Base-by-base conservation (phyloP, 2,113 vertebrate species). In the Mesocricetus auratus region DNA sequence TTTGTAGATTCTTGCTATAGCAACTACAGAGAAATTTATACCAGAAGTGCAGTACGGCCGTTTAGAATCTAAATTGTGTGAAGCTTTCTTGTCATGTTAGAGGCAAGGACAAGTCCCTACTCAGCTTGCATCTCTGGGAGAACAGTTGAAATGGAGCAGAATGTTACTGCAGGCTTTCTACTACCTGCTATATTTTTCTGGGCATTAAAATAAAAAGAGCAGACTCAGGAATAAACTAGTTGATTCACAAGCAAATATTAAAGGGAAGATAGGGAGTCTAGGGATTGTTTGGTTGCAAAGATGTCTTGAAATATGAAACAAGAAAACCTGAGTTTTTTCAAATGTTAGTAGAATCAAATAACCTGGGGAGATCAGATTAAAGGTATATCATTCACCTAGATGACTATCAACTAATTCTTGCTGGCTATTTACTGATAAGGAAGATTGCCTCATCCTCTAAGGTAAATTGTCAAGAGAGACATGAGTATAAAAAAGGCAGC, bases 281-380 rank as follows among this genome's bases (percentile, higher is more conserved):
- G 85, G 92, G 73, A 73, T 89, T 89, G 15, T 96, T 81, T 83
- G 73, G 8, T 93, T 89, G 62, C 69, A 91, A 95, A 78, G 22
- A 22, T 86, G 11, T 94, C 94, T 96, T 83, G 89, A 94, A 82
- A 89, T 83, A 22, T 12, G 79, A 90, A 96, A 89, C 21, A 85
- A 79, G 69, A 92, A 93, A 78, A 74, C 5, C 15, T 83, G 11
- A 47, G 13, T 66, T 92, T 74, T 78, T 56, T 39, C 17, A 17
- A 69, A 60, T 88, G 58, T 89, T 89, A 71, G 86, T 62, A 93
- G 64, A 90, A 66, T 94, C 21, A 86, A 92, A 26, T 89, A 93
- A 93, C 39, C 66, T 7, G 62, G 58, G 50, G n/a, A 60, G 36
- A 64, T 95, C 85, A 89, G 86, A 94, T 91, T 91, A 89, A 53